Percentiles rank a stretch among this genome's conserved stretches.
Evolutionary conservation across 2,113 vertebrate genomes (phyloP).

Genomic region (Aldabrachelys gigantea): DNA sequence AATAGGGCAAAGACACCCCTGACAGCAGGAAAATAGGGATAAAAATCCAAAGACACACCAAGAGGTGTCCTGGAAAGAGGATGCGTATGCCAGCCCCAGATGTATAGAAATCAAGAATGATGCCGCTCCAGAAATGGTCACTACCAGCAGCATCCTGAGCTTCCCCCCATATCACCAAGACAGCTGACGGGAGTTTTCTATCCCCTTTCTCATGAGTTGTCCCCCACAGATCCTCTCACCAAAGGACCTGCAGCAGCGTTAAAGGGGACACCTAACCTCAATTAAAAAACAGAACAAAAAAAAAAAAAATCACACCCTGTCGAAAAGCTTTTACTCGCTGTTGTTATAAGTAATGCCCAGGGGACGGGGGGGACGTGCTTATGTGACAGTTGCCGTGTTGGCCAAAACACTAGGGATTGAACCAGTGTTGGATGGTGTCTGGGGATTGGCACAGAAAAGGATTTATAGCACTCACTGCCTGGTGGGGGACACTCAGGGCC

Average conservation of each 20-base stretch:
- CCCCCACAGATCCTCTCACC: too few relatives aligned
- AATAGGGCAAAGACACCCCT: not conserved
- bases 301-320: not conserved
- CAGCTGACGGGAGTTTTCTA: not conserved
- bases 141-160: too few relatives aligned
- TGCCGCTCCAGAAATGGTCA: too few relatives aligned
- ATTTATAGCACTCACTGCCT: not conserved
- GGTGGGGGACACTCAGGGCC: not conserved
- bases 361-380: too few relatives aligned
- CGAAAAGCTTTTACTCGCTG: fast-evolving
- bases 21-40: not conserved
- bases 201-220: not conserved
- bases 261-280: not conserved
- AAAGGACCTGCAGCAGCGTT: not conserved
- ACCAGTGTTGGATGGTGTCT: not conserved
- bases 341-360: not conserved
- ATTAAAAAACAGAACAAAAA: not conserved
- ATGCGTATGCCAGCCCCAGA: not conserved
- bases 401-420: too few relatives aligned
- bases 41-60: not conserved
- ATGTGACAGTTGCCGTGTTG: too few relatives aligned
- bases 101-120: too few relatives aligned
- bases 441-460: not conserved
- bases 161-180: too few relatives aligned
- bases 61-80: not conserved